Percentiles rank a stretch among this genome's conserved stretches.
Evolutionary conservation across 2,888 invertebrate species (phyloP).

Genomic region (Eilema caniola): DNA sequence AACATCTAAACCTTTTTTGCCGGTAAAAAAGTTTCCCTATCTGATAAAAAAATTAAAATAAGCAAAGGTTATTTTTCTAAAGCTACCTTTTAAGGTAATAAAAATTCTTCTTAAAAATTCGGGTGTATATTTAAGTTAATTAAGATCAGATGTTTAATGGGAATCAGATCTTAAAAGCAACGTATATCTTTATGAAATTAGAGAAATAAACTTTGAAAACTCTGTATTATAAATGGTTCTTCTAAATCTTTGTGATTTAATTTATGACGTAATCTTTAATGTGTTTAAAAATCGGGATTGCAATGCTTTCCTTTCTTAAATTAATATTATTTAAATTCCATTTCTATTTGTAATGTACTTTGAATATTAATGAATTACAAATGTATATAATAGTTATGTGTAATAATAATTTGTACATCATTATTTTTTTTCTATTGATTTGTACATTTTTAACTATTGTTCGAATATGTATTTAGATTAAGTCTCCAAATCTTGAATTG

Average conservation of each 20-base stretch:
- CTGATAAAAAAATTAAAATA: constrained; percentile 26
- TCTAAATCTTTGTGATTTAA: constrained; percentile 14
- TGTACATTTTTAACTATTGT: background rate
- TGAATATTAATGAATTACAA: no score
- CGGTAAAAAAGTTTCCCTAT: constrained; percentile 16
- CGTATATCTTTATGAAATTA: constrained; percentile 10
- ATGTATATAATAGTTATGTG: no score
- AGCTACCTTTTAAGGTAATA: constrained; percentile 20
- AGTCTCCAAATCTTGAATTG: background rate
- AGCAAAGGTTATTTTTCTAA: constrained; percentile 29
- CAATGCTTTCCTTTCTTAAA: background rate
- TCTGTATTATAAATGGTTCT: constrained; percentile 14
- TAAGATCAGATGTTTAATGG: constrained; percentile 27
- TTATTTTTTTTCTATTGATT: background rate
- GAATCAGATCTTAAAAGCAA: constrained; percentile 25
- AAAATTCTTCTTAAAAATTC: background rate
- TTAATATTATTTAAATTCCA: background rate
- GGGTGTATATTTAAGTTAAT: constrained; percentile 21
- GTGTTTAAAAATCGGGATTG: background rate
- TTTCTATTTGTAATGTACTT: background rate
- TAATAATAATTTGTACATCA: no score
- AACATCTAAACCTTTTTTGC: background rate
- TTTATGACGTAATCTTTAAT: constrained; percentile 12
- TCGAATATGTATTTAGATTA: background rate
- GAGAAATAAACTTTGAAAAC: constrained; percentile 14